Conservation (phyloP, 2,113 vertebrate species). For the Tautogolabrus adspersus region DNA sequence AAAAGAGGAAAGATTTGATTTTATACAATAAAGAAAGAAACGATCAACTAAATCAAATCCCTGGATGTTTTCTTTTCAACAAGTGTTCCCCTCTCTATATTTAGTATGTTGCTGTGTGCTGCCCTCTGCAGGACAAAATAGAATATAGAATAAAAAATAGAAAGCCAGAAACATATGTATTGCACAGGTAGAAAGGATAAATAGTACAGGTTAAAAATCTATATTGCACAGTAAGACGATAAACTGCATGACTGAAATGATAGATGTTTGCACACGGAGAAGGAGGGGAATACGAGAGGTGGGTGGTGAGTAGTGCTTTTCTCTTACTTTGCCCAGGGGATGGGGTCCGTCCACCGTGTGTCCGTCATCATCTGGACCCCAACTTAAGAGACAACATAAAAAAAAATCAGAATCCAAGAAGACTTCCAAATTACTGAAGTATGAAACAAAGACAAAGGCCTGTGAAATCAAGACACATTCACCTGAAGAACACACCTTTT, state of each 20-base stretch:
- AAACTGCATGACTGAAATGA: too few relatives aligned
- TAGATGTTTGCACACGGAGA: too few relatives aligned
- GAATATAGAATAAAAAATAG: too few relatives aligned
- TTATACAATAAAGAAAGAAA: not conserved
- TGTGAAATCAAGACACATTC: not conserved
- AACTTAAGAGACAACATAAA: constrained; percentile 80
- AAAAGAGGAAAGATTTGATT: not conserved
- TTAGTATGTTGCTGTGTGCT: constrained; percentile 6
- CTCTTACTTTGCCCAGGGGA: constrained; percentile 92
- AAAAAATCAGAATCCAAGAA: not conserved
- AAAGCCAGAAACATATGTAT: too few relatives aligned
- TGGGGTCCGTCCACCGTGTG: constrained; percentile 97
- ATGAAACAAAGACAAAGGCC: not conserved
- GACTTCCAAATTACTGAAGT: not conserved
- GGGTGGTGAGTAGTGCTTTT: not conserved
- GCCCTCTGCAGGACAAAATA: constrained; percentile 68
- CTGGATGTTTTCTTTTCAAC: not conserved
- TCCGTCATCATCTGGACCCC: constrained; percentile 98
- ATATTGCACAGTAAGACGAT: too few relatives aligned
- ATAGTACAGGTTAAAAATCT: too few relatives aligned
- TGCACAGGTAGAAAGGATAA: too few relatives aligned
- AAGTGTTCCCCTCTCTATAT: not conserved
- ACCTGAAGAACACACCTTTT: not conserved
- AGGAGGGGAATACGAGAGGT: too few relatives aligned
- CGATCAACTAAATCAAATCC: not conserved